Evolutionary conservation across 2,113 vertebrate species (phyloP), one percentile per base, ranked within the genome.

Genomic region (Serilophus lunatus): DNA sequence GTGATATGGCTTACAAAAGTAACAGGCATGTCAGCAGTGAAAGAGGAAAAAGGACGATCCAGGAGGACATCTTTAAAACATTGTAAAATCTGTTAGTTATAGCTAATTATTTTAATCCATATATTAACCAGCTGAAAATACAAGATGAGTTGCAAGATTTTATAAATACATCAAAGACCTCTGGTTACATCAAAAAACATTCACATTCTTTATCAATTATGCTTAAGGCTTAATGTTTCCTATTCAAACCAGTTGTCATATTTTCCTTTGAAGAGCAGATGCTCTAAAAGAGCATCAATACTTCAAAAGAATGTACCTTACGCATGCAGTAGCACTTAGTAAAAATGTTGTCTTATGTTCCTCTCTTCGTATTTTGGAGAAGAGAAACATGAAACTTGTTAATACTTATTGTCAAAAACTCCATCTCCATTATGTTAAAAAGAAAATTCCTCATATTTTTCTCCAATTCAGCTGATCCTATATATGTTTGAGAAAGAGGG

Each of bases 151-250:
- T 90, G 75, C 47, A 93, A 85, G 75, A 95, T 95, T 94, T 95
- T 90, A 90, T 92, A 90, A 95, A 80, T 90, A 90, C 90, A 97
- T 97, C 93, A 96, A 95, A 97, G 92, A 70, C 42, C 90, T 88
- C 28, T 94, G 60, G 47, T 90, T 94, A 86, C 90, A 95, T 97
- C 87, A 96, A 96, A 97, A 94, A 80, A 49, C 38, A 71, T 82
- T 86, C 85, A 68, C 82, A 94, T 94, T 92, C 90, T 96, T 95
- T 94, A 96, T 92, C 87, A 92, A 81, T 97, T 97, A 95, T 86
- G 75, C 60, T 92, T 94, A 51, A 42, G 63, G 82, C 71, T 90
- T 92, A 93, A 92, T 60, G 51, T 86, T 96, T 95, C 68, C 90
- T 95, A 70, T 95, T 95, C 92, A 93, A 94, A 90, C 68, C 71